These are phyloP conservation scores for Anthoscopus minutus DNA, from an alignment of 2,113 vertebrate species.

Conservation along the genomic window DNA sequence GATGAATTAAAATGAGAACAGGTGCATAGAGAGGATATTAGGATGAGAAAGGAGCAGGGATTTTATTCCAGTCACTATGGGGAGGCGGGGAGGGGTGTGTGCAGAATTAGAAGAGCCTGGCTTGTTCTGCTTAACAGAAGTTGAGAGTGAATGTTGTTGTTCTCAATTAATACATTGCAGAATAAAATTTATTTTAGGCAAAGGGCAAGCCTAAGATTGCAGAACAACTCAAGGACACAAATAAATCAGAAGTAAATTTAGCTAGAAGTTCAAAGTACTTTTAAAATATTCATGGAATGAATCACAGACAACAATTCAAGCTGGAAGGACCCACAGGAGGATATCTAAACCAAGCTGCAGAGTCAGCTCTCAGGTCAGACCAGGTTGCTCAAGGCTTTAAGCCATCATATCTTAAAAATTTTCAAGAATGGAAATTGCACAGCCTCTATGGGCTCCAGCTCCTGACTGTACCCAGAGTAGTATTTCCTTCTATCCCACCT, in stretches of 20 bases:
- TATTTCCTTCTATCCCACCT: background rate
- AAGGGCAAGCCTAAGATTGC: background rate
- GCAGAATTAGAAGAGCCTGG: background rate
- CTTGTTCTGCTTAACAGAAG: background rate
- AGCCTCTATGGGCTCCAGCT: background rate
- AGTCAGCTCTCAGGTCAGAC: background rate
- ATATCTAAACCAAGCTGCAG: background rate
- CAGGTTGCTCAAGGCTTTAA: background rate
- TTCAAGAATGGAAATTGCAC: background rate
- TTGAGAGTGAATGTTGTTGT: background rate
- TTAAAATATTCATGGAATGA: constrained; percentile 12
- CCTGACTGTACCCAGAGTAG: background rate
- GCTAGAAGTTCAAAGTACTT: background rate
- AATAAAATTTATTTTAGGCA: background rate
- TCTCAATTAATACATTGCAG: background rate
- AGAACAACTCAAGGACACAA: background rate
- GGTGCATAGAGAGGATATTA: background rate
- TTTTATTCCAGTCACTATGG: background rate
- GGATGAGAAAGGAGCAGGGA: background rate
- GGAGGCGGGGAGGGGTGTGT: background rate
- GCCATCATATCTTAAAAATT: background rate
- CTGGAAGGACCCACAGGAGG: background rate
- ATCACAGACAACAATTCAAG: background rate
- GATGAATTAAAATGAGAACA: background rate
- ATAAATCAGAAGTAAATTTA: background rate